Evolutionary conservation across 37 sponge, comb jelly and placozoan species (phyloP).

Genomic region (Beroe ovata): DNA sequence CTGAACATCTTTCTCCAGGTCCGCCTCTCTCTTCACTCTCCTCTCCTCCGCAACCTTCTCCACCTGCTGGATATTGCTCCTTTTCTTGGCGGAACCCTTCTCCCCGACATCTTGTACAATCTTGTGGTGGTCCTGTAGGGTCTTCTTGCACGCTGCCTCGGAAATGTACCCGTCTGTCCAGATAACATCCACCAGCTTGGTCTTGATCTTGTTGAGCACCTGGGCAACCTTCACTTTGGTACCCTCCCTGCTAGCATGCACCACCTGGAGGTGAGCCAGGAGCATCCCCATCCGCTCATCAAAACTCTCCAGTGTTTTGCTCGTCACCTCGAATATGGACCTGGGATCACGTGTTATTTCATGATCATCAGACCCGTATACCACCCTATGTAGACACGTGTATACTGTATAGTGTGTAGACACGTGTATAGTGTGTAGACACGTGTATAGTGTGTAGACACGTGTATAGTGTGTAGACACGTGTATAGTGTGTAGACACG

Average conservation of each 20-base stretch:
- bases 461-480: no score
- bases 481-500: no score
- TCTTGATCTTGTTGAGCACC: slow-evolving; percentile 58
- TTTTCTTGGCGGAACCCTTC: neutral
- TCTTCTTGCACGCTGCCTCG: slow-evolving; percentile 66
- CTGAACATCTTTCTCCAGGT: neutral
- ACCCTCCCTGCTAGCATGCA: slow-evolving; percentile 43
- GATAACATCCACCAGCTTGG: slow-evolving; percentile 54
- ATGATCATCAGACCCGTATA: no score
- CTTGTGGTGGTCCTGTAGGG: slow-evolving; percentile 65
- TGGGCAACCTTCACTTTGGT: slow-evolving; percentile 46
- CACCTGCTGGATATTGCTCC: slow-evolving; percentile 22
- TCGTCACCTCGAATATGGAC: slow-evolving; percentile 2
- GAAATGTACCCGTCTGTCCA: slow-evolving; percentile 54
- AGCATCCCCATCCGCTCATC: slow-evolving; percentile 43
- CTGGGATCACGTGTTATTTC: neutral
- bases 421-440: no score
- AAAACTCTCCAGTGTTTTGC: slow-evolving; percentile 9
- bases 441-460: no score
- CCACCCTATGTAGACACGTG: no score
- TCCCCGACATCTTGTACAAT: slow-evolving; percentile 18
- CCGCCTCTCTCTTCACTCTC: neutral
- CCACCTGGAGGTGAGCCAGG: slow-evolving; percentile 37
- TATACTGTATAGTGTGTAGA: no score
- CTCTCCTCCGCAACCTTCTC: slow-evolving; percentile 43